Conservation (phyloP, 2,797 vertebrate species). For the Acrossocheilus fasciatus region DNA sequence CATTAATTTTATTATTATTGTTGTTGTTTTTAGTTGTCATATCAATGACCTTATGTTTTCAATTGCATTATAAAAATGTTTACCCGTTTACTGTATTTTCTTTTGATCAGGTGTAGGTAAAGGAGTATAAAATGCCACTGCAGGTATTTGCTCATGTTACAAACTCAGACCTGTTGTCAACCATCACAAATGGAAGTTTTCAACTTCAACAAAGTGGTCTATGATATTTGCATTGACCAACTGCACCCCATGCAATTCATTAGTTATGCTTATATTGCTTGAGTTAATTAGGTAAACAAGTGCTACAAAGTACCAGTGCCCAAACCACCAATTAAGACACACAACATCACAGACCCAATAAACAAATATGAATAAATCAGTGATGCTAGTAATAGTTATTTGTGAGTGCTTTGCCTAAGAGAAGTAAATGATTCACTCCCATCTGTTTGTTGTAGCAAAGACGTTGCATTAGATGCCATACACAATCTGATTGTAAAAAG, state of each 20-base stretch:
- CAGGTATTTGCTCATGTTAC: neutral
- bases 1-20: too few relatives aligned
- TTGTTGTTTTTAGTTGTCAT: too few relatives aligned
- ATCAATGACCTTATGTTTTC: too few relatives aligned
- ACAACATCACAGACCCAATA: neutral
- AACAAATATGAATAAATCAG: neutral
- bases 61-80: too few relatives aligned
- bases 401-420: constrained; percentile 7
- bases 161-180: neutral
- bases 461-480: neutral
- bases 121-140: neutral
- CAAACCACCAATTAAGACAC: neutral
- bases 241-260: neutral
- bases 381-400: neutral
- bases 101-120: neutral
- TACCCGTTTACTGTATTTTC: neutral
- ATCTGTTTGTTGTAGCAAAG: constrained; percentile 4
- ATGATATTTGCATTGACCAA: constrained; percentile 1
- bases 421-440: constrained; percentile 11
- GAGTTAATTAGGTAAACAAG: neutral
- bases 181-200: neutral
- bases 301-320: neutral
- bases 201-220: neutral
- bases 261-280: neutral
- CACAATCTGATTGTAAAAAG: neutral